phyloP scores from a whole-genome alignment of 2,797 vertebrate genomes.

The Huso huso region DNA sequence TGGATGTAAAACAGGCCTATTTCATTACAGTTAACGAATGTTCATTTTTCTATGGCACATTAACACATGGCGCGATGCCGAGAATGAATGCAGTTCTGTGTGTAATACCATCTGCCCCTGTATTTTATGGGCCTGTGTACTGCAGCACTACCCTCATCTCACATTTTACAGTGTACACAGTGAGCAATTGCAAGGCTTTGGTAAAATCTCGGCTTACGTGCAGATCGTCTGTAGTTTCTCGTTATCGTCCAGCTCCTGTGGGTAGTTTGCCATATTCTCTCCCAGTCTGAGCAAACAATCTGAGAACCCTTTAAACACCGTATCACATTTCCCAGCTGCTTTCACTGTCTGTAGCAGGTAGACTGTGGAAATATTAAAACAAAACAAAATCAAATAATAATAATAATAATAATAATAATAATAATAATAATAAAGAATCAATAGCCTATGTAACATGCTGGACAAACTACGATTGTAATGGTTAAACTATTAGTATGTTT shows the following conservation, averaged over 20 bases:
- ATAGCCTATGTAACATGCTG: neutral
- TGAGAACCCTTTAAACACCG: slow-evolving; percentile 87
- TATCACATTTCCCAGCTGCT: slow-evolving; percentile 82
- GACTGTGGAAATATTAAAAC: slow-evolving; percentile 27
- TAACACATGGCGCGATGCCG: slow-evolving; percentile 39
- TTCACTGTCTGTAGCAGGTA: slow-evolving; percentile 78
- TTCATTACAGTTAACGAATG: slow-evolving; percentile 41
- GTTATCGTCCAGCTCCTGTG: slow-evolving; percentile 82
- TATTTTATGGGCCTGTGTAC: slow-evolving; percentile 8
- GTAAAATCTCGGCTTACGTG: slow-evolving; percentile 57
- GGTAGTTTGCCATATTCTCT: slow-evolving; percentile 85
- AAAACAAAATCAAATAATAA: too few species aligned
- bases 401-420: too few species aligned
- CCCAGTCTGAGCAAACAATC: slow-evolving; percentile 85
- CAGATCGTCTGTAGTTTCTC: slow-evolving; percentile 86
- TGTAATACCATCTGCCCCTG: slow-evolving; percentile 51
- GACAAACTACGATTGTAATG: neutral
- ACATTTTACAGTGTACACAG: slow-evolving; percentile 2
- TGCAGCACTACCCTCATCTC: slow-evolving; percentile 6
- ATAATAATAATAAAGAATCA: neutral
- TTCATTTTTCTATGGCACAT: slow-evolving; percentile 20
- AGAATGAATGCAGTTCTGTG: slow-evolving; percentile 32
- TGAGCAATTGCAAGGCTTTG: neutral
- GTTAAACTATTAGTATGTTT: too few species aligned
- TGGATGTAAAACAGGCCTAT: slow-evolving; percentile 37